Base-by-base conservation (phyloP, 2,113 vertebrate species). In the Rhabdomys dilectus region DNA sequence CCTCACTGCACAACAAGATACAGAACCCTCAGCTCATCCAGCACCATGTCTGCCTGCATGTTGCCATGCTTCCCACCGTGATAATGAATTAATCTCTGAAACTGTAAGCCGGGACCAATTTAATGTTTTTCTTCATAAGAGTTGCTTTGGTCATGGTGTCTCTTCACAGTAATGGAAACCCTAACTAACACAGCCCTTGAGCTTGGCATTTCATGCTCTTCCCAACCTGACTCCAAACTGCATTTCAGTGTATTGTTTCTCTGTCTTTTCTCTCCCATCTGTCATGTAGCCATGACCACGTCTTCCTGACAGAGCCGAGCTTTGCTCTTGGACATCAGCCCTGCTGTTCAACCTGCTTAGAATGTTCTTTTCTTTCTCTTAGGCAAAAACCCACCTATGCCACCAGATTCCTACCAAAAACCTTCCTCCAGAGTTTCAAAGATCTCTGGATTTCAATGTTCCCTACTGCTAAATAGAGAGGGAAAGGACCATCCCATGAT, bases 391-490 rank as follows among this genome's bases (percentile, higher is more conserved):
- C 42, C 51, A 48, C 51, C 29, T 51, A 5, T 21, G 45, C 62
- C 68, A 34, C 29, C 96, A 88, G 62, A 91, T 93, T 89, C 60
- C 84, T 16, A 51, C 62, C 73, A 85, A 88, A 96, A 90, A 17
- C 16, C 48, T 51, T 36, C 45, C 85, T 26, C 75, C 42, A 81
- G 88, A 72, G 17, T 73, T 88, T 29, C 70, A 76, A 8, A 66
- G 42, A 62, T 89, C 39, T 60, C 9, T 77, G 39, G 76, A 58
- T 92, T 90, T 77, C 29, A 62, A 17, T 91, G 90, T 76, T 87
- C 85, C 80, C 58, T 88, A 73, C 22, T 91, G 39, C 68, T 42
- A 64, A 96, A 84, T 56, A 45, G 68, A 53, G 48, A 48, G 73
- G 68, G 68, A 68, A 91, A 91, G 96, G 39, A 36, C 5, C 5